Percentiles rank a stretch among this genome's conserved stretches.
Evolutionary conservation across 2,888 invertebrate species (phyloP).

Genomic region (Tipula helvola): DNA sequence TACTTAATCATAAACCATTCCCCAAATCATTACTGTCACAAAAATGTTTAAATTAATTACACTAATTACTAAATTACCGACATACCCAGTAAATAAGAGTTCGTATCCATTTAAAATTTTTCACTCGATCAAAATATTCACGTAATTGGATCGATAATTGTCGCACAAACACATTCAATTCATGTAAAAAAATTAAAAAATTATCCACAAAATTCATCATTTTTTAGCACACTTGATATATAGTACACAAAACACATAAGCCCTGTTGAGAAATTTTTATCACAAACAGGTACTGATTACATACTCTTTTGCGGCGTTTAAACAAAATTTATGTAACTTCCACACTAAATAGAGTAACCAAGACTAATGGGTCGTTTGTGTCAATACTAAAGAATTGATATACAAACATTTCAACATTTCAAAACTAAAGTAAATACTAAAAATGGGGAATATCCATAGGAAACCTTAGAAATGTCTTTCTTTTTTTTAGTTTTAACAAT

Average conservation of each 20-base stretch:
- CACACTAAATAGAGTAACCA: background rate
- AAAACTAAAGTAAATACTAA: background rate
- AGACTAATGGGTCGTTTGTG: background rate
- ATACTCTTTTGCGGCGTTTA: background rate
- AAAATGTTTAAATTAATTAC: background rate
- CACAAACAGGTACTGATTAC: background rate
- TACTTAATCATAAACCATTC: background rate
- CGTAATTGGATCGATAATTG: background rate
- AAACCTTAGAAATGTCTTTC: background rate
- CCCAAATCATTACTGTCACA: background rate
- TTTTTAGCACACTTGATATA: background rate
- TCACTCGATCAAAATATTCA: background rate
- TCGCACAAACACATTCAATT: background rate
- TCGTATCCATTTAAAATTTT: slow-evolving; percentile 8
- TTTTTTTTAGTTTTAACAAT: background rate
- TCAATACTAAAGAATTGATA: background rate
- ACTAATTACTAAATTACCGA: background rate
- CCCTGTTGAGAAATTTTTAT: background rate
- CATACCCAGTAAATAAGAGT: background rate
- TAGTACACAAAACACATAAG: background rate
- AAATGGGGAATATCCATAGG: background rate
- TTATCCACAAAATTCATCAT: background rate
- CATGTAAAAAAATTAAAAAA: slow-evolving; percentile 7
- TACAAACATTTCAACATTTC: background rate
- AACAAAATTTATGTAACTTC: background rate